Base-by-base conservation (phyloP, 2,113 vertebrate genomes). In the Pterocles gutturalis region DNA sequence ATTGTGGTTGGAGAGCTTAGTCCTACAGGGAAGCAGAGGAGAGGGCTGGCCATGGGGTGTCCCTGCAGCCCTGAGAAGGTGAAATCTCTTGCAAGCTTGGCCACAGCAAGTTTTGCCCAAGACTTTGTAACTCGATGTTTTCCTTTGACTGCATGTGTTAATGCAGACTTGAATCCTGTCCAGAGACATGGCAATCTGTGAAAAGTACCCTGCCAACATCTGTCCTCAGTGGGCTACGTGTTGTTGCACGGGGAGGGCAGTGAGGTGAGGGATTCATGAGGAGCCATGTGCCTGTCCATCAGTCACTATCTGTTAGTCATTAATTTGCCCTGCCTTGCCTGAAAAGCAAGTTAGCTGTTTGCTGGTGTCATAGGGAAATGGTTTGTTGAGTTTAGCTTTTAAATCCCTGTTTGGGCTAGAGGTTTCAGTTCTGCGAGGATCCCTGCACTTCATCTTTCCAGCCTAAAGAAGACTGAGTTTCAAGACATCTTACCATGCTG, bases 381-480 rank as follows among this genome's bases (percentile, higher is more conserved):
- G 29, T 91, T 81, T 87, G 38, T 90, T 84, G 71, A 34, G 34
- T 60, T 93, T 64, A 78, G 38, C 28, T 93, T 93, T 69, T 87
- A 76, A 95, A 75, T 93, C 36, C 28, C 19, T 11, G 19, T 83
- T 91, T 55, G 22, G 45, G 16, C 53, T 67, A 41, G 53, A 67
- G n/a, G 18, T 79, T 94, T 91, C 45, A 53, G 17, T 82, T 87
- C 58, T 95, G 45, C 0, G 0, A 85, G 61, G 69, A 61, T 82
- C 57, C 2, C 41, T 64, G 41, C 45, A 61, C 61, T 93, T 91
- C 10, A 3, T 94, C 72, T 66, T 89, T 87, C n/a, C 55, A 91
- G 45, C 45, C 53, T 58, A 17, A 73, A 79, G 43, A 71, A 92
- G 57, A 89, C 90, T 34, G 72, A 76, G 57, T 96, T 97, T 95